Base-by-base conservation (phyloP, 2,797 vertebrate species). In the Anas capensis region DNA sequence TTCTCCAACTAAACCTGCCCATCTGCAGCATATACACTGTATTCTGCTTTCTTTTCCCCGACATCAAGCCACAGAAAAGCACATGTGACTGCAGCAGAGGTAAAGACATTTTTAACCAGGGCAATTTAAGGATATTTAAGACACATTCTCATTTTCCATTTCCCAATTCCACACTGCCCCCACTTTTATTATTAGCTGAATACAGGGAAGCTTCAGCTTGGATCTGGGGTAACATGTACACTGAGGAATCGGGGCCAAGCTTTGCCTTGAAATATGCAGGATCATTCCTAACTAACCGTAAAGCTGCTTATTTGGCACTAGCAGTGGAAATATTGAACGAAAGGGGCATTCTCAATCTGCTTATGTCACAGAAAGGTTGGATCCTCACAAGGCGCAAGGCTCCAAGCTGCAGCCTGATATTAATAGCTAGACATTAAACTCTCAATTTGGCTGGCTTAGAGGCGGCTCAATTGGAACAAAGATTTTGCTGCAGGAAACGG, bases 61-160 rank as follows among this genome's bases (percentile, higher is more conserved):
- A 26, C 87, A 93, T 92, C 66, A 51, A 88, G 93, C 93, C 86
- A 82, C 92, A 94, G 91, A 80, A 89, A 88, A 93, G 75, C 81
- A 61, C 86, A 93, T n/a, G 49, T 66, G 90, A 94, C 94, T 92
- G 78, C 86, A 92, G 90, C 79, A 90, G 93, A 96, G 94, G 94
- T 75, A 96, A 96, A 97, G 94, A 64, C 85, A 93, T 96, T 94
- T 96, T 94, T 92, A 90, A 93, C 71, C 81, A 95, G 81, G 90
- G 93, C 94, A 95, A 95, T 95, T 93, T 90, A 90, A 92, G 81
- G 93, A 88, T 95, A 93, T 95, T 96, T 95, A 97, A 95, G 68
- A 77, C 53, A 95, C 80, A 84, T 93, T 89, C 72, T 87, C 75
- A n/a, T 79, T 92, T 96, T 95, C 77, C 87, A 79, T 77, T 96